Conservation (phyloP, 2,113 vertebrate genomes). For the Antigone vipio region DNA sequence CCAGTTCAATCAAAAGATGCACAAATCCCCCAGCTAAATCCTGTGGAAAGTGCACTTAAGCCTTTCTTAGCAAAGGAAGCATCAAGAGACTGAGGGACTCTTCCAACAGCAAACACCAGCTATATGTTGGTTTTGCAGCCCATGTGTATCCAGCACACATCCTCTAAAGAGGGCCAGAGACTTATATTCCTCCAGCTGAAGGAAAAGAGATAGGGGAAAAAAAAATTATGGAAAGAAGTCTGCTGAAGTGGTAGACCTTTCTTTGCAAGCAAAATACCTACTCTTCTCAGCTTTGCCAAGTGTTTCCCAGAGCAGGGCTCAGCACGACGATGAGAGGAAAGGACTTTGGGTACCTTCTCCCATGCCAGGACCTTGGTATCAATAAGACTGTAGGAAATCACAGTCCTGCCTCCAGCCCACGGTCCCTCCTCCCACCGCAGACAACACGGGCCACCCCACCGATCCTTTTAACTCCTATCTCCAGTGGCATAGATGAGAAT, state of each 20-base stretch:
- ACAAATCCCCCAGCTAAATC: background rate
- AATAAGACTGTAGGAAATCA: background rate
- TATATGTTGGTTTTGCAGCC: background rate
- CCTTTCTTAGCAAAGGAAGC: background rate
- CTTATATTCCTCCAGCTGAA: background rate
- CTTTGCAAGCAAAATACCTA: background rate
- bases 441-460: rapidly evolving
- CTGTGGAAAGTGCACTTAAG: background rate
- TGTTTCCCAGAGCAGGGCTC: background rate
- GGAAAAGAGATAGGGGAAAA: background rate
- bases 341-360: background rate
- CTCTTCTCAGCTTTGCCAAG: background rate
- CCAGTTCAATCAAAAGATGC: background rate
- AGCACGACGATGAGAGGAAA: background rate
- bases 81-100: background rate
- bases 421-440: background rate
- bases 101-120: background rate
- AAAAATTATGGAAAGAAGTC: background rate
- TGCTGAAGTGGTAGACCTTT: background rate
- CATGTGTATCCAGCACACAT: background rate
- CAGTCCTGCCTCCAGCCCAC: background rate
- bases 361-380: background rate
- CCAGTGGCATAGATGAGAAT: background rate
- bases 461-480: background rate
- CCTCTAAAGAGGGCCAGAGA: background rate